These are phyloP conservation scores for Scaptomyza reducta DNA, from an alignment of 2,888 invertebrate species.

Conservation along the genomic window DNA sequence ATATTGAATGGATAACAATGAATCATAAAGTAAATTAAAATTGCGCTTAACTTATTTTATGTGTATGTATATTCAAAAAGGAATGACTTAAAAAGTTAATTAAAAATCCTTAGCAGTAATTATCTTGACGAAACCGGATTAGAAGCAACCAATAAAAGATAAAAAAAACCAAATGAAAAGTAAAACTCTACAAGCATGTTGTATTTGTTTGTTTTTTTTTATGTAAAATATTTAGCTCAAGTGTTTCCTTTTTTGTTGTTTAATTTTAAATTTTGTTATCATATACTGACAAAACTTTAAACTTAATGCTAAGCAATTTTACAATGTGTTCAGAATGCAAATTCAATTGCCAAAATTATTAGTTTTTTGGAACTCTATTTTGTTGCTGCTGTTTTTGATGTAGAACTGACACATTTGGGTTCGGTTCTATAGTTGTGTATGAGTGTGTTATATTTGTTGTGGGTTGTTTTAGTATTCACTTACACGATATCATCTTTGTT, in stretches of 20 bases:
- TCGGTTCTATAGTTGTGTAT: conserved; percentile 44
- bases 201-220: conserved; percentile 14
- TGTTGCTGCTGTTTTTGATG: background rate
- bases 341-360: conserved; percentile 37
- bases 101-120: conserved; percentile 75
- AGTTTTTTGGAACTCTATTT: conserved; percentile 2
- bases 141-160: conserved; percentile 34
- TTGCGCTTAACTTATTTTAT: conserved; percentile 69
- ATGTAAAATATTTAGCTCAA: conserved; percentile 25
- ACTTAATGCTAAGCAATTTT: conserved; percentile 73
- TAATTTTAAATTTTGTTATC: conserved; percentile 48
- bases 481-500: conserved; percentile 53
- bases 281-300: conserved; percentile 36
- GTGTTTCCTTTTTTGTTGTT: background rate
- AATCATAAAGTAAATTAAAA: conserved; percentile 49
- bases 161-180: conserved; percentile 1
- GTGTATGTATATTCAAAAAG: conserved; percentile 65
- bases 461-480: conserved; percentile 42
- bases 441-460: conserved; percentile 21
- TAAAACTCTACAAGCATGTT: conserved; percentile 25
- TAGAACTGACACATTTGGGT: conserved; percentile 28
- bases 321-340: conserved; percentile 50
- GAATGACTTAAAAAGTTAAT: conserved; percentile 80
- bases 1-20: conserved; percentile 64
- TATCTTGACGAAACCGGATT: conserved; percentile 51